Base-by-base conservation (phyloP, 92 coral and sea anemone genomes). In the Montipora capitata region DNA sequence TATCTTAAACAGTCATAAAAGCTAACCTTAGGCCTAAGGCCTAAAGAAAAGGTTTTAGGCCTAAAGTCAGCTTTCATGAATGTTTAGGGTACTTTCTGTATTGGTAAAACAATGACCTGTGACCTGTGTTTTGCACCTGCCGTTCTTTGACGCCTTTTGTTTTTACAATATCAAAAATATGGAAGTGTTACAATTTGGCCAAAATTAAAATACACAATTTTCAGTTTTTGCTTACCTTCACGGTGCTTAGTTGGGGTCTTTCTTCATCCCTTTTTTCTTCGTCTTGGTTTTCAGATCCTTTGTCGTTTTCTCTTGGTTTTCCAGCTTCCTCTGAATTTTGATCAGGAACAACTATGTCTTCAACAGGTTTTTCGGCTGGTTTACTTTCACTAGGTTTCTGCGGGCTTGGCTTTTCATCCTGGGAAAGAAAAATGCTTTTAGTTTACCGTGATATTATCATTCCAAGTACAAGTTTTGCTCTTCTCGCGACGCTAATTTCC, bases 211-310 rank as follows among this genome's bases (percentile, higher is more conserved):
- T 27, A 27, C 35, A 27, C 35, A 27, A 27, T 27, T 27, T 27
- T 27, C 35, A 27, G 35, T 27, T 27, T 72, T 77, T 5, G 58
- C 81, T 27, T 57, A 93, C 93, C 87, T 86, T 90, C 57, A 56
- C 69, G 39, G 80, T 44, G 62, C 82, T 72, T 2, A 93, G 77
- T 58, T 82, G 77, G 3, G 90, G 92, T 79, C 87, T 77, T 7
- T 88, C 87, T 40, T 91, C 87, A 40, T 90, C 93, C 42, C 71
- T 74, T 64, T 85, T 65, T n/a, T 65, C 89, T 9, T 71, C 88
- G 10, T 44, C 75, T 61, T 80, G 65, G 66, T 81, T 74, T 48
- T 57, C 85, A 38, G 77, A 54, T 13, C 68, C 77, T 68, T 68
- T 62, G 40, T 49, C 85, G 15, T 67, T 80, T 68, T 38, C 85